Conservation (phyloP, 2,797 vertebrate species). For the Monodelphis domestica region DNA sequence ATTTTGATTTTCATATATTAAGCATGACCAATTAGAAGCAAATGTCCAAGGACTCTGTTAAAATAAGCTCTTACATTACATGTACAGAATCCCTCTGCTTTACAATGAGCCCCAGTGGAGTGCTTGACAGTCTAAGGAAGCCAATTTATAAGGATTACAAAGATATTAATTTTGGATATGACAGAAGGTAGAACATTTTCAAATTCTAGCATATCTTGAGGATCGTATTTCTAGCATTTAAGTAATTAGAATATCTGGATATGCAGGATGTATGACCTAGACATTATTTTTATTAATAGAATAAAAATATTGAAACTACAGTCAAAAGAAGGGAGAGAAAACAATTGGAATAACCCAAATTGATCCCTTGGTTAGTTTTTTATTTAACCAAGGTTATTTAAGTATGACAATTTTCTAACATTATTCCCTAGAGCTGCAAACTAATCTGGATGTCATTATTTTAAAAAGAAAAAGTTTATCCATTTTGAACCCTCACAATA, state of each 20-base stretch:
- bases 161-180: conserved; percentile 40
- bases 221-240: conserved; percentile 31
- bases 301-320: conserved; percentile 44
- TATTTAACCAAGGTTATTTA: background rate
- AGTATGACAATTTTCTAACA: background rate
- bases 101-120: background rate
- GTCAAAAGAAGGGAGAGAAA: background rate
- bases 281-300: background rate
- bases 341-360: conserved; percentile 1
- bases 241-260: conserved; percentile 23
- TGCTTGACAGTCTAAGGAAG: conserved; percentile 44
- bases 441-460: conserved; percentile 1
- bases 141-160: conserved; percentile 57
- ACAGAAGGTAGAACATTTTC: conserved; percentile 52
- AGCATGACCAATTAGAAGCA: conserved; percentile 57
- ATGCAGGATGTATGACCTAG: background rate
- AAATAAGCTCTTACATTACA: conserved; percentile 54
- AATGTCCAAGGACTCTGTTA: conserved; percentile 48
- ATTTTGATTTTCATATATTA: conserved; percentile 49
- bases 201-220: background rate
- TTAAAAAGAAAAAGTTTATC: background rate
- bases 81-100: conserved; percentile 40
- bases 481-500: background rate
- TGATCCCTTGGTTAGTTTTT: conserved; percentile 8
- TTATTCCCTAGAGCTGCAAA: background rate